Base-by-base conservation (phyloP, 2,797 vertebrate genomes). In the Argya squamiceps region DNA sequence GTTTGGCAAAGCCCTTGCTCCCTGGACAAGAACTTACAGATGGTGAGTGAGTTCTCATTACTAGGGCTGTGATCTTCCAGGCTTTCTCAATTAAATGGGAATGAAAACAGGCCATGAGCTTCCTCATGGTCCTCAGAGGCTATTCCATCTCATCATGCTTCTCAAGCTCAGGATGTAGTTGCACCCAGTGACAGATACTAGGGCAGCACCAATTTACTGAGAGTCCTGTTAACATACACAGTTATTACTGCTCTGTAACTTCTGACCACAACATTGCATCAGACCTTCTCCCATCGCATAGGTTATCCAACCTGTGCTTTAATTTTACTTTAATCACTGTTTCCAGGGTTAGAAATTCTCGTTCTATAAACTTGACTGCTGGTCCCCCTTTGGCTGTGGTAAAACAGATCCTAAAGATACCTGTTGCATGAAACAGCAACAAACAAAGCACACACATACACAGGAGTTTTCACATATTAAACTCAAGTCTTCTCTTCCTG, bases 41-140 rank as follows among this genome's bases (percentile, higher is more conserved):
- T 89, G 91, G 79, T 46, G 81, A 60, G 74, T 37, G 70, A 85
- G 71, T 64, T 91, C 83, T 88, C 88, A 85, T 88, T 92, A 85
- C 43, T 30, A 88, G 53, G 68, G 26, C 37, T 88, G 49, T 39
- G 58, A 85, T 93, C 68, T 85, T 92, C 52, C 76, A 70, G 81
- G 50, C 71, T 77, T 74, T 71, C 68, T 77, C 87, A 88, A 77
- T 89, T 88, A 88, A 88, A 77, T 26, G 32, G 43, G 5, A 60
- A 77, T 34, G 75, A 85, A 89, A 95, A 60, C 7, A 74, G 22
- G 19, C 56, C 68, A 32, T 50, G 56, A 83, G 76, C 6, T 87
- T 82, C 78, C 68, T 74, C 26, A 6, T 5, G 14, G 56, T 41
- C 56, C 26, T 91, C 59, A 56, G 56, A 69, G 63, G 70, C 34